phyloP scores from a whole-genome alignment of 2,113 vertebrate genomes.

The Chrysochloris asiatica region DNA sequence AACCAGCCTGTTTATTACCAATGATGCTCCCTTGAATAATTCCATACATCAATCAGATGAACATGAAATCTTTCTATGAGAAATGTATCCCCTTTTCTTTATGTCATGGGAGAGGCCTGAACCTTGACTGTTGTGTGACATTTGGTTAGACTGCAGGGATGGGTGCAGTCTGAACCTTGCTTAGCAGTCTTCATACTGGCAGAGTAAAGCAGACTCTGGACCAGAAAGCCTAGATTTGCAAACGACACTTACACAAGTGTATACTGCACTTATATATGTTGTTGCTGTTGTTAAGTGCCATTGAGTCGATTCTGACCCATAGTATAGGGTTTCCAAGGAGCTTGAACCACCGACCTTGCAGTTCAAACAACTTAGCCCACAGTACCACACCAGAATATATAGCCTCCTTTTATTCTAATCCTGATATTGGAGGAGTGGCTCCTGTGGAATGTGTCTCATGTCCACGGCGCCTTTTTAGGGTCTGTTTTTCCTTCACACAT shows the following conservation, averaged over 20 bases:
- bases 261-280: background rate
- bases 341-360: no score
- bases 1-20: background rate
- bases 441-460: constrained; percentile 11
- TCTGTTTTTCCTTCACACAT: background rate
- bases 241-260: constrained; percentile 17
- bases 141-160: background rate
- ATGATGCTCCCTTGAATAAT: background rate
- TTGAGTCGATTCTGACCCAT: no score
- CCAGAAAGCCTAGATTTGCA: constrained; percentile 12
- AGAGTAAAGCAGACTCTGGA: constrained; percentile 62
- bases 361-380: no score
- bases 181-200: constrained; percentile 53
- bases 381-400: no score
- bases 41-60: background rate
- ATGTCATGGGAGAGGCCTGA: background rate
- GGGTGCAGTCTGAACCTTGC: constrained; percentile 18
- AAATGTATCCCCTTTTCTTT: background rate
- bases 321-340: no score
- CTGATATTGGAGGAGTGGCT: background rate
- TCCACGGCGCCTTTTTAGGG: background rate
- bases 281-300: no score
- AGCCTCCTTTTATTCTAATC: background rate
- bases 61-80: background rate
- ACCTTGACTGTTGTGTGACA: background rate